Evolutionary conservation across 2,888 invertebrate species (phyloP).

Genomic region (Paralinhomoeus sp.): DNA sequence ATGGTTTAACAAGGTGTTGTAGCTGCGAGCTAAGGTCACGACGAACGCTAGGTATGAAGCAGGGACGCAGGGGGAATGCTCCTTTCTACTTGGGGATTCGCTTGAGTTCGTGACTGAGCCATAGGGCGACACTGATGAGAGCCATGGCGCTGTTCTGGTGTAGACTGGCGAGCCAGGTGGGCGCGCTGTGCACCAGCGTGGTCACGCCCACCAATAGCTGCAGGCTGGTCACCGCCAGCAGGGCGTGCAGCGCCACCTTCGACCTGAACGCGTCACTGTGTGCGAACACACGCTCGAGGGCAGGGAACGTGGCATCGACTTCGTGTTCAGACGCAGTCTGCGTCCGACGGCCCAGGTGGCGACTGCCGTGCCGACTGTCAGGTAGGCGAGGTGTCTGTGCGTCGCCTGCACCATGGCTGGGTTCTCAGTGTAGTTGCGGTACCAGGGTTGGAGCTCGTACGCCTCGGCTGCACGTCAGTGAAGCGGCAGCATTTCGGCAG

Average conservation of each 20-base stretch:
- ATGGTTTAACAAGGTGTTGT: no score
- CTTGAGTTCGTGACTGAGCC: slow-evolving; percentile 76
- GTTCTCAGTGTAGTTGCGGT: slow-evolving; percentile 79
- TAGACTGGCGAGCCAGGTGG: slow-evolving; percentile 58
- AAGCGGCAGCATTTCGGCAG: no score
- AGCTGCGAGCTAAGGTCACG: no score
- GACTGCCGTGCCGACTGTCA: slow-evolving; percentile 49
- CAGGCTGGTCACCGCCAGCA: slow-evolving; percentile 8
- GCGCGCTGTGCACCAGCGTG: slow-evolving; percentile 51
- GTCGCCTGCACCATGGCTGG: slow-evolving; percentile 88
- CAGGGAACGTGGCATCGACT: no score
- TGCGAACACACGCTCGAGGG: no score
- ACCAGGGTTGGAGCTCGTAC: slow-evolving; percentile 44
- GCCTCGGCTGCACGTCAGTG: no score
- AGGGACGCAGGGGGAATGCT: no score
- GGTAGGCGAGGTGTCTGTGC: slow-evolving; percentile 63
- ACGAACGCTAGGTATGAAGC: no score
- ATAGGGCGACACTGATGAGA: slow-evolving; percentile 59
- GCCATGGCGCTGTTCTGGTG: slow-evolving; percentile 84
- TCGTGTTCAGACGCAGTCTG: slow-evolving; percentile 40
- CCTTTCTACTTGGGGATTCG: slow-evolving; percentile 35
- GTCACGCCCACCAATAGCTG: slow-evolving; percentile 15
- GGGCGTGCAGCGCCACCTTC: slow-evolving; percentile 26
- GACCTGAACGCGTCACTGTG: no score
- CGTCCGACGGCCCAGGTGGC: slow-evolving; percentile 47